Evolutionary conservation across 2,888 invertebrate genomes (phyloP).

Genomic region (Orchesella flavescens): DNA sequence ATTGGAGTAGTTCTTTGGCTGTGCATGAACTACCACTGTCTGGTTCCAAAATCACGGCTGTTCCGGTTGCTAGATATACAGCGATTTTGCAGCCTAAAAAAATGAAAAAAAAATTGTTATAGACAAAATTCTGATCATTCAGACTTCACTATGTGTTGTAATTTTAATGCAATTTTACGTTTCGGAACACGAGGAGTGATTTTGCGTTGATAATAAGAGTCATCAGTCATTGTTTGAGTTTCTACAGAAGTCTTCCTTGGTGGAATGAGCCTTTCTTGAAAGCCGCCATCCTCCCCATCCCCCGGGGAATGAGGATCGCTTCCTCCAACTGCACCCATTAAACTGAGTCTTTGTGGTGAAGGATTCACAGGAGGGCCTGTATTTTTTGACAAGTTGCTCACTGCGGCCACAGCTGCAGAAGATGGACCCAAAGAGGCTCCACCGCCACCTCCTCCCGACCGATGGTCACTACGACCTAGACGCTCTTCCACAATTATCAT

Average conservation of each 20-base stretch:
- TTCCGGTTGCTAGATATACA: constrained; percentile 71
- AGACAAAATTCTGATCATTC: background rate
- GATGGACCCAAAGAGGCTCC: constrained; percentile 43
- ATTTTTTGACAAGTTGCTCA: constrained; percentile 29
- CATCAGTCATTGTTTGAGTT: constrained; percentile 71
- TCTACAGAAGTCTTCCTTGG: constrained; percentile 71
- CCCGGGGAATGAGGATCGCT: constrained; percentile 68
- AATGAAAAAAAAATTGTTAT: background rate
- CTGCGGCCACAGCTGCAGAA: constrained; percentile 15
- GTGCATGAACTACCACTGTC: constrained; percentile 83
- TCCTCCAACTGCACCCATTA: constrained; percentile 61
- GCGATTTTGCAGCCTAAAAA: constrained; percentile 70
- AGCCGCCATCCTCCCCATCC: constrained; percentile 71
- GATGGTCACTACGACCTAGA: constrained; percentile 40
- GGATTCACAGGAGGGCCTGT: constrained; percentile 53
- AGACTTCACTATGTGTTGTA: too few relatives aligned
- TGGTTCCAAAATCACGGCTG: constrained; percentile 78
- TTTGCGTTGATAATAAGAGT: constrained; percentile 71
- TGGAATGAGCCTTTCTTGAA: constrained; percentile 69
- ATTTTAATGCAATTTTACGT: constrained; percentile 48
- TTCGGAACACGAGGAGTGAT: constrained; percentile 71
- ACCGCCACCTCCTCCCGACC: constrained; percentile 27
- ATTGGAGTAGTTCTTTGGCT: constrained; percentile 77
- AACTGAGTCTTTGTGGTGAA: constrained; percentile 68
- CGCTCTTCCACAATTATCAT: constrained; percentile 59